phyloP scores from a whole-genome alignment of 2,113 vertebrate genomes.

The Physeter macrocephalus region DNA sequence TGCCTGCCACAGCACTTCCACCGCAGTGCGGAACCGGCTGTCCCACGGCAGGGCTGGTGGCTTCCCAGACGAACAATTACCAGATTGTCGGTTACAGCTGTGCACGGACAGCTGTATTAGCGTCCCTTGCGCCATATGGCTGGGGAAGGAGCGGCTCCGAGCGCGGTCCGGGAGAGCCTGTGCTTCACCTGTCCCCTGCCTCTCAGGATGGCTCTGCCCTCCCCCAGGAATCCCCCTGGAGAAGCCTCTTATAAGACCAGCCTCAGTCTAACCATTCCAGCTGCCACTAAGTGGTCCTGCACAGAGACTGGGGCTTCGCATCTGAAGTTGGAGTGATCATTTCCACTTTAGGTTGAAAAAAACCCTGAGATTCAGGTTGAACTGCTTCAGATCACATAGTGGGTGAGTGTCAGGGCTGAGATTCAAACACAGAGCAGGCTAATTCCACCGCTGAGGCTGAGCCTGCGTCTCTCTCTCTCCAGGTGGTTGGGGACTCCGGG shows the following conservation, averaged over 20 bases:
- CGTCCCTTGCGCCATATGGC: conserved; percentile 72
- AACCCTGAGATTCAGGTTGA: background rate
- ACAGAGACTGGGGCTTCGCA: rapidly evolving
- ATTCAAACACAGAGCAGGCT: background rate
- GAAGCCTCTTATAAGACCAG: background rate
- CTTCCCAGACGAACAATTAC: conserved; percentile 73
- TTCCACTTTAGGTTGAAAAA: background rate
- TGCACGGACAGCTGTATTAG: conserved; percentile 77
- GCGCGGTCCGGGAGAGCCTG: background rate
- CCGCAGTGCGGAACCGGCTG: conserved; percentile 73
- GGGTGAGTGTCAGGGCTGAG: background rate
- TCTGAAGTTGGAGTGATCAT: background rate
- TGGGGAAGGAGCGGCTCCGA: conserved; percentile 58
- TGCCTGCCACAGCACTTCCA: conserved; percentile 52
- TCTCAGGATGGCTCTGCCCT: background rate
- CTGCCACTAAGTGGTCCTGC: rapidly evolving
- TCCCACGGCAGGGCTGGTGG: conserved; percentile 69
- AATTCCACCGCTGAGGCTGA: background rate
- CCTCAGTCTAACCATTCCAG: background rate
- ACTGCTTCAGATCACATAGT: rapidly evolving
- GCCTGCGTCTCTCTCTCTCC: background rate
- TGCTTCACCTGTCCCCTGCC: background rate
- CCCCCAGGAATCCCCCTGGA: background rate
- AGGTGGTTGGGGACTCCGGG: rapidly evolving
- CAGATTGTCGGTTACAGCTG: conserved; percentile 79